Base-by-base conservation (phyloP, 2,797 vertebrate genomes). In the Clarias platycephalus region DNA sequence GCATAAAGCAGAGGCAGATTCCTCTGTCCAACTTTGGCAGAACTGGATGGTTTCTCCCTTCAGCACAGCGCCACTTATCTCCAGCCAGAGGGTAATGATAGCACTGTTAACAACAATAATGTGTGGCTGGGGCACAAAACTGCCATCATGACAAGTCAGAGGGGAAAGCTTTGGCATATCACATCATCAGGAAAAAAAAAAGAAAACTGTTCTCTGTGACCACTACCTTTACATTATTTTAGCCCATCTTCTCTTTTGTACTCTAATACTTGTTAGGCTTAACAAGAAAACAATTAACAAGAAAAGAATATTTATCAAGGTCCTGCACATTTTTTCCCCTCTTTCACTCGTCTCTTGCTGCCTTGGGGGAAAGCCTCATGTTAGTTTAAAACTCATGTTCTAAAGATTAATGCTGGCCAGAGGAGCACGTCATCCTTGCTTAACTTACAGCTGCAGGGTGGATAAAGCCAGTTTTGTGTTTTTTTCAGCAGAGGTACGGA, bases 381-480 rank as follows among this genome's bases (percentile, higher is more conserved):
- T 95, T 95, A 94, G 95, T 95, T 94, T 93, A 94, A 91, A 93
- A 95, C 93, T 94, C 90, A 89, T 91, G 93, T 91, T 88, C 92
- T 92, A 92, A 93, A 94, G 93, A 94, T 94, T 94, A 94, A 95
- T 94, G 93, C 92, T 88, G 86, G 91, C 92, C 91, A 89, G 90
- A 94, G 91, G 91, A 93, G 94, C 92, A 92, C 95, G 94, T 95
- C 94, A 94, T 95, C 93, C 82, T 93, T 94, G 90, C 91, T 93
- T 94, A 93, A 94, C 91, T 92, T 92, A 87, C 90, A 83, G 88
- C 90, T 31, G 88, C 90, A 90, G 90, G 85, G 84, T 85, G 44
- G 87, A 94, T 93, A 93, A 95, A 93, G 93, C 92, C 90, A 75
- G 88, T 89, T 93, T 92, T 94, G 92, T 94, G 92, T 10, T 89